A percentile compares a stretch with the other conserved stretches of the same genome.
These are phyloP conservation scores for Nothocercus nigrocapillus DNA, from an alignment of 2,113 vertebrate species.

Conservation along the genomic window DNA sequence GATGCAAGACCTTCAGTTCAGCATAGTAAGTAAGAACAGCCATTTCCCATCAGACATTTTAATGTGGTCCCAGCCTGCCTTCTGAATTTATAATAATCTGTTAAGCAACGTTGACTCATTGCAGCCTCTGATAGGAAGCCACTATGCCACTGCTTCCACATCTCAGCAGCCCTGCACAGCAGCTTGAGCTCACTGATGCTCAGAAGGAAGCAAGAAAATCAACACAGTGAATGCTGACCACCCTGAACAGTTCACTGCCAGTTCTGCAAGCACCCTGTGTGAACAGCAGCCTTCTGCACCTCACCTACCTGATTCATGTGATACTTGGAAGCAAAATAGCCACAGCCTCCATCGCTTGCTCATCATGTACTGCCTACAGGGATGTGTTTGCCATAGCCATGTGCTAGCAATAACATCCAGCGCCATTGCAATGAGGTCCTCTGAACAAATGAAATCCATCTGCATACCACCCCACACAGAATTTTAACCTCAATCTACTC, in stretches of 20 bases:
- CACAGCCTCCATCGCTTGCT: not conserved
- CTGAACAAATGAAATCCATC: not conserved
- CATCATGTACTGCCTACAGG: not conserved
- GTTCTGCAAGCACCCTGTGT: not conserved
- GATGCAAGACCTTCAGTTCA: not conserved
- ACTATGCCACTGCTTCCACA: not conserved
- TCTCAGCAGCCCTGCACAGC: not conserved
- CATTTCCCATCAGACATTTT: not conserved
- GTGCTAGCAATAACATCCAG: not conserved
- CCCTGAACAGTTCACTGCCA: not conserved
- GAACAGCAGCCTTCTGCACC: not conserved
- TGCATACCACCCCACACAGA: not conserved
- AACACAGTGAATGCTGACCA: not conserved
- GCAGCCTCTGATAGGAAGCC: not conserved
- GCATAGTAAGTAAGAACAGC: not conserved
- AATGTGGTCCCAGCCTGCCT: not conserved
- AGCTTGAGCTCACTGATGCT: not conserved
- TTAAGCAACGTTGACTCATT: not conserved
- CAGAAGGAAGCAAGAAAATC: not conserved
- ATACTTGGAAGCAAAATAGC: not conserved
- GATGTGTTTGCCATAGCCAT: not conserved
- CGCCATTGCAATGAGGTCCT: not conserved
- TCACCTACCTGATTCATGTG: not conserved
- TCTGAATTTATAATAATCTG: not conserved
- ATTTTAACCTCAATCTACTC: not conserved